Conservation (phyloP, 2,113 vertebrate species). For the Hassar affinis region DNA sequence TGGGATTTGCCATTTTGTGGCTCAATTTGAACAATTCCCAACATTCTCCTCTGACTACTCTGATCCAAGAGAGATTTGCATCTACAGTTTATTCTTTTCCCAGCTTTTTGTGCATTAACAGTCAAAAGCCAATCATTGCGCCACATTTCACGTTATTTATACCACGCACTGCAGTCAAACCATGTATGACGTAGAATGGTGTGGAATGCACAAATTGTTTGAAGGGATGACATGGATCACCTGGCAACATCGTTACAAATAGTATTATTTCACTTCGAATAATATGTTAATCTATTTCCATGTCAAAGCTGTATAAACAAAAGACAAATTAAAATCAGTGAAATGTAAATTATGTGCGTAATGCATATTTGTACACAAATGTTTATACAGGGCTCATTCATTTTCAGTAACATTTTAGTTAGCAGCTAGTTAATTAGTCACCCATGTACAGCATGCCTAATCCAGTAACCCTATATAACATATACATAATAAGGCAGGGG, state of each 20-base stretch:
- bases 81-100: neutral
- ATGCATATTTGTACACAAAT: slow-evolving; percentile 2
- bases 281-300: neutral
- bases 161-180: neutral
- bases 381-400: neutral
- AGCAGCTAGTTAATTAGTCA: neutral
- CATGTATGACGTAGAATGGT: neutral
- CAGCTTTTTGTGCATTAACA: neutral
- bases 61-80: neutral
- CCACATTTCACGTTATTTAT: neutral
- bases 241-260: neutral
- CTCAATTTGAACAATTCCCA: neutral
- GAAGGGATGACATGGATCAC: neutral
- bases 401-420: neutral
- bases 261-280: neutral
- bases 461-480: neutral
- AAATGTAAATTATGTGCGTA: neutral
- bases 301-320: slow-evolving; percentile 5
- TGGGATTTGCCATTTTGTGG: slow-evolving; percentile 1
- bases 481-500: neutral
- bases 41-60: neutral
- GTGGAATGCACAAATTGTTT: neutral
- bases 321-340: neutral
- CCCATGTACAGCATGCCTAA: too few species aligned
- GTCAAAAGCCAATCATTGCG: neutral